Conservation (phyloP, 2,888 invertebrate species). For the Patella depressa region DNA sequence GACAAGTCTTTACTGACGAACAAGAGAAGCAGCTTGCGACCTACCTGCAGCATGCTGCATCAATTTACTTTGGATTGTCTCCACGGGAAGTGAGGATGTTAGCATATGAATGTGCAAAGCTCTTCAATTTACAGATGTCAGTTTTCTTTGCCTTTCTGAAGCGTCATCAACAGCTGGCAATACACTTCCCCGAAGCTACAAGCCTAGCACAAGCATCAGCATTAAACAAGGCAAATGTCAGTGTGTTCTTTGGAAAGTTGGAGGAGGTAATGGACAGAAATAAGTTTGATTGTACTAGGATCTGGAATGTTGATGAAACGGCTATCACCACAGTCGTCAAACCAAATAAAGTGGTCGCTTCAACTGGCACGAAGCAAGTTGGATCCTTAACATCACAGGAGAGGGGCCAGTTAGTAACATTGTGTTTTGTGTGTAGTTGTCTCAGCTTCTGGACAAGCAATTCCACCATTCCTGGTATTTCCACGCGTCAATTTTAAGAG, state of each 20-base stretch:
- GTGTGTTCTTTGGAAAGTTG: conserved; percentile 21
- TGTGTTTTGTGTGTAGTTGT: not conserved
- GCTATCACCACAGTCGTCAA: conserved; percentile 14
- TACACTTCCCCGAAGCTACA: conserved; percentile 21
- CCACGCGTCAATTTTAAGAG: not conserved
- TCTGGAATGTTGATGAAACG: conserved; percentile 25
- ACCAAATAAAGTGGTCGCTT: conserved; percentile 19
- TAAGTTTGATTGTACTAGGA: not conserved
- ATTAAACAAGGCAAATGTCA: conserved; percentile 24
- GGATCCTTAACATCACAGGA: conserved; percentile 17
- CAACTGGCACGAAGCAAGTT: conserved; percentile 15
- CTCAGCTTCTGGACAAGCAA: not conserved
- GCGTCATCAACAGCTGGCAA: conserved; percentile 13
- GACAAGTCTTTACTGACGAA: no score
- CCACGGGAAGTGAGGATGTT: no score
- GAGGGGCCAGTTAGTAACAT: conserved; percentile 2
- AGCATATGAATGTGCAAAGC: no score
- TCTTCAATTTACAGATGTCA: no score
- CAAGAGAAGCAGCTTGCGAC: no score
- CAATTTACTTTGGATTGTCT: no score
- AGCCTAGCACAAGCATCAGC: conserved; percentile 19
- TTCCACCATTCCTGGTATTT: not conserved
- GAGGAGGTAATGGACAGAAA: conserved; percentile 23
- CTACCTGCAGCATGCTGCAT: no score
- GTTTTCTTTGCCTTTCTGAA: conserved; percentile 20